Conservation (phyloP, 2,888 invertebrate genomes). For the Silvanus unidentatus region DNA sequence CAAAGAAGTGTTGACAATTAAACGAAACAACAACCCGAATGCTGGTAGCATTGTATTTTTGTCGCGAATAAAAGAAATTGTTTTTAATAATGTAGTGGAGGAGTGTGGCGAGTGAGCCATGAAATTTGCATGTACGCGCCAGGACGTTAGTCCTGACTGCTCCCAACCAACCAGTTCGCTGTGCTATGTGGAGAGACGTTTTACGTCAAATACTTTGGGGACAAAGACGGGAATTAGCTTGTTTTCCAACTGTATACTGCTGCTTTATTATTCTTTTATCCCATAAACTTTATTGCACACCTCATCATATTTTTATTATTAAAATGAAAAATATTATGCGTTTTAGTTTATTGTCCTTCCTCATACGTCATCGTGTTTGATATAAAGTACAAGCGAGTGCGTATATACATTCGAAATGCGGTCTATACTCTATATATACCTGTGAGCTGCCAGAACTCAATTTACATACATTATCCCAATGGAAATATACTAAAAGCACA, state of each 20-base stretch:
- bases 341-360: too few species aligned
- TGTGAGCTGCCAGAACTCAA: too few species aligned
- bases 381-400: too few species aligned
- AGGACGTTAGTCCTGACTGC: conserved; percentile 26
- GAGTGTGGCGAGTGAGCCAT: conserved; percentile 25
- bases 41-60: conserved; percentile 36
- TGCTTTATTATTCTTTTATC: conserved; percentile 30
- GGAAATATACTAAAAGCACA: too few species aligned
- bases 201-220: conserved; percentile 19
- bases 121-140: conserved; percentile 35
- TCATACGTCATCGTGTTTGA: too few species aligned
- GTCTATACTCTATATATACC: too few species aligned
- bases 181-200: too few species aligned
- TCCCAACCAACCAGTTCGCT: conserved; percentile 25
- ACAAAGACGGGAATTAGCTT: conserved; percentile 29
- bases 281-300: conserved; percentile 26
- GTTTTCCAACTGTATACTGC: conserved; percentile 23
- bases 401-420: too few species aligned
- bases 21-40: conserved; percentile 37
- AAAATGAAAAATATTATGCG: not conserved
- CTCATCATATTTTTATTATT: conserved; percentile 10
- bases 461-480: too few species aligned
- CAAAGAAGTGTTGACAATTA: conserved; percentile 44
- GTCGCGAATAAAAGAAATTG: conserved; percentile 40
- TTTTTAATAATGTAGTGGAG: conserved; percentile 39